These are phyloP conservation scores for Apaloderma vittatum DNA, from an alignment of 2,113 vertebrate genomes.

Conservation along the genomic window DNA sequence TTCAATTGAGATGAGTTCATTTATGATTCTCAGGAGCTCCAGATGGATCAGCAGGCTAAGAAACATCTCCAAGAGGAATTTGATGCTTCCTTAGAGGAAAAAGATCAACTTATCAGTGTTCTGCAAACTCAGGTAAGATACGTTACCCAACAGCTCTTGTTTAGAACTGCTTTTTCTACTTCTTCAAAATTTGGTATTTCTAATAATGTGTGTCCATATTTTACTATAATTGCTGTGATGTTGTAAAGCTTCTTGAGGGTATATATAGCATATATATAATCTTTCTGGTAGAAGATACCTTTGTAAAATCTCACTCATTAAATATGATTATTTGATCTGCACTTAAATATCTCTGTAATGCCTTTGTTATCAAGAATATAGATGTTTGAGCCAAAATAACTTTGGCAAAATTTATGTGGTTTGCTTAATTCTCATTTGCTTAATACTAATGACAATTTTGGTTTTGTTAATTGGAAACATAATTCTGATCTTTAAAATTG, in stretches of 20 bases:
- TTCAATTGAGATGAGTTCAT: background rate
- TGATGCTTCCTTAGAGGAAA: constrained; percentile 94
- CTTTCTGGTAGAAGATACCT: background rate
- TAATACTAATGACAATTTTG: background rate
- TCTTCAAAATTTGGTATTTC: background rate
- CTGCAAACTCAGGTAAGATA: constrained; percentile 91
- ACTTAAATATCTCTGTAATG: background rate
- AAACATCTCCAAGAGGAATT: constrained; percentile 98
- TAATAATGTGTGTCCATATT: background rate
- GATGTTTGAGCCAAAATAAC: background rate
- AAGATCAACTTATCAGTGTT: constrained; percentile 95
- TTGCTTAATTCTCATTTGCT: background rate
- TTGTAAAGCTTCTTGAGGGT: background rate
- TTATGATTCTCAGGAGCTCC: constrained; percentile 86
- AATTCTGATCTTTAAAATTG: background rate
- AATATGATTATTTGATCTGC: background rate
- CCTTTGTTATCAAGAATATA: background rate
- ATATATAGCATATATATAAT: background rate
- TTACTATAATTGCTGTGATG: background rate
- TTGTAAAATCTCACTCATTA: background rate
- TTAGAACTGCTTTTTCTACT: background rate
- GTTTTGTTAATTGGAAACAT: background rate
- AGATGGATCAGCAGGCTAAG: constrained; percentile 98
- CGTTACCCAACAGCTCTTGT: background rate
- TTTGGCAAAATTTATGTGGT: background rate